phyloP scores from a whole-genome alignment of 2,797 vertebrate genomes.

The Periophthalmus magnuspinnatus region DNA sequence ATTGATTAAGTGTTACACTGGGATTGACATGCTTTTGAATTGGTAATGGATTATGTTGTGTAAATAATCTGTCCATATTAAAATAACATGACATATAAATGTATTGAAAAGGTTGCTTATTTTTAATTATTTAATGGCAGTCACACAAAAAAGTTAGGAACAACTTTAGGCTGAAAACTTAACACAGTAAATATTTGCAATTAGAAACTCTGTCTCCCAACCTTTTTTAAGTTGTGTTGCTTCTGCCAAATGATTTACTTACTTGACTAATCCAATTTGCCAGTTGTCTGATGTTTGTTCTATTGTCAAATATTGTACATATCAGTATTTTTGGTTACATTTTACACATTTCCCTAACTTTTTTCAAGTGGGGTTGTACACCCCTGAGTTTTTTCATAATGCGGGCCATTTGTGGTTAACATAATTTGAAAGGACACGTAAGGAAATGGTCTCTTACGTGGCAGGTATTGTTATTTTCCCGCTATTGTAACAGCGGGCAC shows the following conservation, averaged over 20 bases:
- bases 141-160: too few species aligned
- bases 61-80: too few species aligned
- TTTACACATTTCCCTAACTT: not conserved
- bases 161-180: not conserved
- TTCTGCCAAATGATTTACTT: not conserved
- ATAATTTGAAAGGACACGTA: slow-evolving; percentile 7
- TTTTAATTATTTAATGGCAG: too few species aligned
- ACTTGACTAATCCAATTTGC: not conserved
- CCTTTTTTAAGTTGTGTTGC: too few species aligned
- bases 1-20: not conserved
- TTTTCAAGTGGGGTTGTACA: not conserved
- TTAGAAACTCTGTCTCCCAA: not conserved
- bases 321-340: not conserved
- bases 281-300: not conserved
- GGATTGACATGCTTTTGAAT: not conserved
- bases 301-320: slow-evolving; percentile 4
- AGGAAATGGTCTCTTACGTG: slow-evolving; percentile 7
- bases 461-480: slow-evolving; percentile 55
- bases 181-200: not conserved
- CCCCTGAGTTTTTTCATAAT: not conserved
- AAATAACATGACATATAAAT: too few species aligned
- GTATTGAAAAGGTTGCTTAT: too few species aligned
- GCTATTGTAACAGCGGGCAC: slow-evolving; percentile 58
- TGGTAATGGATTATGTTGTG: not conserved
- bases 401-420: slow-evolving; percentile 10